These are phyloP conservation scores for Thaumetopoea pityocampa DNA, from an alignment of 1,140 invertebrate genomes.

Conservation along the genomic window DNA sequence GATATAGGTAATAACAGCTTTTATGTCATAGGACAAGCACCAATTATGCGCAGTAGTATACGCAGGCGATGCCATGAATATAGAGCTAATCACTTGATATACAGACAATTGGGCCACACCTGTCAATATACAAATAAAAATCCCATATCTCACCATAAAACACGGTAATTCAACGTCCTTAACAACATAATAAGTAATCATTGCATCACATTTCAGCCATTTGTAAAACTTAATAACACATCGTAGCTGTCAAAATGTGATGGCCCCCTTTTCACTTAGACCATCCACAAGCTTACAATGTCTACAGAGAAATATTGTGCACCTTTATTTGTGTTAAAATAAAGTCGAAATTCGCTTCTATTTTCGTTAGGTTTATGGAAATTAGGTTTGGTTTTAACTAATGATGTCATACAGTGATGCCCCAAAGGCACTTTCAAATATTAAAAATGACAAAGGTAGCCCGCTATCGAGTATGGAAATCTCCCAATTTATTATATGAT, in stretches of 20 bases:
- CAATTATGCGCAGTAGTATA: too few relatives aligned
- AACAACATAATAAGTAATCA: conserved; percentile 56
- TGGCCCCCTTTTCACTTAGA: conserved; percentile 45
- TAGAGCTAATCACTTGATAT: background rate
- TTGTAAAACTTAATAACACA: conserved; percentile 67
- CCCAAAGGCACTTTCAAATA: conserved; percentile 57
- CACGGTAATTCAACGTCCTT: conserved; percentile 29
- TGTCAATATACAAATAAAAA: conserved; percentile 22
- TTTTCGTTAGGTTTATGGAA: background rate
- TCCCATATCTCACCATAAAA: conserved; percentile 24
- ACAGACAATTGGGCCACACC: conserved; percentile 1
- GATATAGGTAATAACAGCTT: too few relatives aligned
- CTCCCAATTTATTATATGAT: conserved; percentile 72
- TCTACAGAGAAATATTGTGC: conserved; percentile 8
- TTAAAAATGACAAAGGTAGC: conserved; percentile 70
- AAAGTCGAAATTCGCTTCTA: conserved; percentile 3
- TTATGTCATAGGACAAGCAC: too few relatives aligned
- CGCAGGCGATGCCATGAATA: background rate
- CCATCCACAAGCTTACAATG: conserved; percentile 13
- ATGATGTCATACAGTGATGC: conserved; percentile 48
- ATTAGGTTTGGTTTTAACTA: conserved; percentile 28
- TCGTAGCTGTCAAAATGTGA: conserved; percentile 49
- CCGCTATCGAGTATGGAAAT: conserved; percentile 68
- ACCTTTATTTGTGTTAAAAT: background rate
- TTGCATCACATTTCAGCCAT: conserved; percentile 38